Percentiles rank a stretch among this genome's conserved stretches.
Evolutionary conservation across 2,888 invertebrate genomes (phyloP).

Genomic region (Zelleria hepariella): DNA sequence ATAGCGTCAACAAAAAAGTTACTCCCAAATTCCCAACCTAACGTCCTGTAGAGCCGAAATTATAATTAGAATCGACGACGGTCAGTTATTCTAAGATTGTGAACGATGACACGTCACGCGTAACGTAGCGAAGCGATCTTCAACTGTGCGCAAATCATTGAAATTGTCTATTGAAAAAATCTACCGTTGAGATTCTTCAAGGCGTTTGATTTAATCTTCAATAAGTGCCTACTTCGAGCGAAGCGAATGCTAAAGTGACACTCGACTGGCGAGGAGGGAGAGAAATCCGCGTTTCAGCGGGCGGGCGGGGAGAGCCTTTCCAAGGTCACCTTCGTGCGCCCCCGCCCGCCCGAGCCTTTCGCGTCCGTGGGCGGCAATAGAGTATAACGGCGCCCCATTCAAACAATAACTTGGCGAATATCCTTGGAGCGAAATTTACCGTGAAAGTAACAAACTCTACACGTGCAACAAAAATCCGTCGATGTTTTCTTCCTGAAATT

Average conservation of each 20-base stretch:
- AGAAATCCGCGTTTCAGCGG: background rate
- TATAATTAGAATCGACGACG: slow-evolving; percentile 60
- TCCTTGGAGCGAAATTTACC: background rate
- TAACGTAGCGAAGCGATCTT: background rate
- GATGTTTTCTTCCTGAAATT: too few relatives aligned
- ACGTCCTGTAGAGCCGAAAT: too few relatives aligned
- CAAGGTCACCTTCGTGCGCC: slow-evolving; percentile 1
- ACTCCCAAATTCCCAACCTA: too few relatives aligned
- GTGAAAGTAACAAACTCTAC: background rate
- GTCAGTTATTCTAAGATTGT: slow-evolving; percentile 60
- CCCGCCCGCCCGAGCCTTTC: background rate
- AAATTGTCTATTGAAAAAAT: background rate
- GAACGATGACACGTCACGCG: slow-evolving; percentile 47
- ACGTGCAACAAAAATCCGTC: background rate
- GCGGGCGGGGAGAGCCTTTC: background rate
- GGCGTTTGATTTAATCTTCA: too few relatives aligned
- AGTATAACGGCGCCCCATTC: background rate
- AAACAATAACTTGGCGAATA: background rate
- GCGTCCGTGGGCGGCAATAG: background rate
- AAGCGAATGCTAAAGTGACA: background rate
- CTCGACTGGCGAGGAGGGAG: background rate
- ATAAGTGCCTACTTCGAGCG: too few relatives aligned
- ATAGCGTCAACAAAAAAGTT: too few relatives aligned
- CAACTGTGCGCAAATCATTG: background rate
- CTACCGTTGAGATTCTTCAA: background rate